Evolutionary conservation across 2,113 vertebrate genomes (phyloP).

Genomic region (Pyxicephalus adspersus): DNA sequence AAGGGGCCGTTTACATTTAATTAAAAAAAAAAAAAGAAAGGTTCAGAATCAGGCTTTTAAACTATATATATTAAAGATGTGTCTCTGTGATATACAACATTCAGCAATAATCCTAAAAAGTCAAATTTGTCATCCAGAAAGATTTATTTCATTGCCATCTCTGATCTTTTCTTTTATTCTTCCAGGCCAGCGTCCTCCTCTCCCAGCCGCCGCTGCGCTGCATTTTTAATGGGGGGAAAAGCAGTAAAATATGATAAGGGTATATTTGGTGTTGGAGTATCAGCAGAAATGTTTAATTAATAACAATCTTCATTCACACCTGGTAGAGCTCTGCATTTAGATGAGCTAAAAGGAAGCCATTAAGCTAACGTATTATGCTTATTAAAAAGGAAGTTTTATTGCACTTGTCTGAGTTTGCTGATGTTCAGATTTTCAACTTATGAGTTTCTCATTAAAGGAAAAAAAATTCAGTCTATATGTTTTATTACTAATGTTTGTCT

Average conservation of each 20-base stretch:
- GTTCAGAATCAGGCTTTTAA: background rate
- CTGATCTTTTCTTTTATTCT: conserved; percentile 16
- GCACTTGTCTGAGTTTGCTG: conserved; percentile 58
- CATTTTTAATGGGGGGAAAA: conserved; percentile 56
- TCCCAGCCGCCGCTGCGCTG: conserved; percentile 50
- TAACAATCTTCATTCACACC: conserved; percentile 55
- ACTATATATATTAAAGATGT: background rate
- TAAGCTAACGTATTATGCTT: conserved; percentile 57
- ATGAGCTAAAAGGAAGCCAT: conserved; percentile 58
- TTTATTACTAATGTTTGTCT: conserved; percentile 19
- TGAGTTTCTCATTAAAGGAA: conserved; percentile 14
- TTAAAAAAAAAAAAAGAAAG: too few relatives aligned
- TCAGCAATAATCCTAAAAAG: conserved; percentile 1
- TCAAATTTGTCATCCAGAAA: background rate
- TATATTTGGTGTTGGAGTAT: conserved; percentile 52
- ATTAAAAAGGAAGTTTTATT: conserved; percentile 59
- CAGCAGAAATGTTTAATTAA: conserved; percentile 58
- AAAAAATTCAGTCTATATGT: background rate
- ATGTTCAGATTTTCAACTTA: conserved; percentile 44
- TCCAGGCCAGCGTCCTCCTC: conserved; percentile 50
- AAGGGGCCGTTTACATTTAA: too few relatives aligned
- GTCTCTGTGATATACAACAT: conserved; percentile 61
- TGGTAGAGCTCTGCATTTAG: conserved; percentile 57
- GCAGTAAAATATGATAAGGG: conserved; percentile 60
- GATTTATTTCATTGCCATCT: background rate